Evolutionary conservation across 2,888 invertebrate species (phyloP).

Genomic region (Tricholauxania praeusta): DNA sequence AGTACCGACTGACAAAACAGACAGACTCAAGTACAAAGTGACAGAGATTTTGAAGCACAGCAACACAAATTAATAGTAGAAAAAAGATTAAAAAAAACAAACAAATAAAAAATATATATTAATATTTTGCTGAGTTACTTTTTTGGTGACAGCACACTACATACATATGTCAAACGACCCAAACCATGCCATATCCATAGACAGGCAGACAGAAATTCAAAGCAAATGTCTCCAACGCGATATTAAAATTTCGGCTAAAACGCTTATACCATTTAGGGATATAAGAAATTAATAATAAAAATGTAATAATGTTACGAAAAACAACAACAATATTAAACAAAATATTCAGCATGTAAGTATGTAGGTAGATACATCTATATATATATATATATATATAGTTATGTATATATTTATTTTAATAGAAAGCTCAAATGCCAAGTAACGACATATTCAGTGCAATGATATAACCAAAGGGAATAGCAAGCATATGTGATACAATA

Average conservation of each 20-base stretch:
- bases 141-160: background rate
- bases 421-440: no score
- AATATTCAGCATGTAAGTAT: no score
- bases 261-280: conserved; percentile 24
- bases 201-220: background rate
- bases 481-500: no score
- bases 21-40: conserved; percentile 4
- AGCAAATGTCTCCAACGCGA: background rate
- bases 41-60: background rate
- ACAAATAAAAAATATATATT: background rate
- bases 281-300: background rate
- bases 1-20: background rate
- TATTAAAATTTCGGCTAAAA: conserved; percentile 24
- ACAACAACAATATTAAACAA: no score
- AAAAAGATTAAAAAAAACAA: background rate
- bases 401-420: no score
- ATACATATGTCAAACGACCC: background rate
- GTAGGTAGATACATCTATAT: no score
- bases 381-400: no score
- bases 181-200: no score
- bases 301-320: no score
- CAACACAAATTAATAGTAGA: conserved; percentile 3
- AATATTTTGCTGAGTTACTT: background rate
- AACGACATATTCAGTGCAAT: no score
- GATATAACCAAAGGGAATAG: no score